Percentiles rank a stretch among this genome's conserved stretches.
phyloP scores from a whole-genome alignment of 2,888 invertebrate genomes.

The Phalangium opilio region DNA sequence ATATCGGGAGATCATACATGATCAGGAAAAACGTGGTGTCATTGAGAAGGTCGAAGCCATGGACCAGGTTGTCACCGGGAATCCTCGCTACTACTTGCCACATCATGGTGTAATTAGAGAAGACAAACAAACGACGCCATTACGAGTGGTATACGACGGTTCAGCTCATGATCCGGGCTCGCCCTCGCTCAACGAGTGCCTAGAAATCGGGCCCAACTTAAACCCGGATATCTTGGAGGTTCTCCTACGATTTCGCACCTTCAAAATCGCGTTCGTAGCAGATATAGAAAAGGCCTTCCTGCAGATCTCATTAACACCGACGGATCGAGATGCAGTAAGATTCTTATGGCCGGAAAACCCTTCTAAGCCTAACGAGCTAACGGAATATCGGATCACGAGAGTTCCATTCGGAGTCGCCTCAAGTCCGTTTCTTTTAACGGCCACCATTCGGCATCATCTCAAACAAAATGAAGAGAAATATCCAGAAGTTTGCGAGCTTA shows the following conservation, averaged over 20 bases:
- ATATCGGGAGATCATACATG: neutral
- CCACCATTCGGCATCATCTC: no score
- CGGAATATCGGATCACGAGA: no score
- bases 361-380: neutral
- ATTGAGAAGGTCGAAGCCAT: no score
- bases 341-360: constrained; percentile 2
- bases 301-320: neutral
- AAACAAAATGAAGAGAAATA: no score
- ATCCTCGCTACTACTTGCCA: constrained; percentile 3
- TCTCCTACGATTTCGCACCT: constrained; percentile 9
- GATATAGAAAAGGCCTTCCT: constrained; percentile 9
- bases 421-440: no score
- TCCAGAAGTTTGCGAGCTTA: no score
- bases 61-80: neutral
- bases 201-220: constrained; percentile 4
- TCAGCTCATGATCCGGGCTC: neutral
- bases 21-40: no score
- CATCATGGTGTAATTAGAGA: constrained; percentile 5
- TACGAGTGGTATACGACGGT: constrained; percentile 7
- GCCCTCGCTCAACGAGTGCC: constrained; percentile 6
- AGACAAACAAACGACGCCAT: constrained; percentile 1
- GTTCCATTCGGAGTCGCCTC: no score
- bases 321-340: constrained; percentile 1
- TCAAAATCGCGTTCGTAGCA: constrained; percentile 4
- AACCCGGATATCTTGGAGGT: neutral